Percentiles rank a stretch among this genome's conserved stretches.
Evolutionary conservation across 2,113 vertebrate species (phyloP).

Genomic region (Genyomyrus donnyi): DNA sequence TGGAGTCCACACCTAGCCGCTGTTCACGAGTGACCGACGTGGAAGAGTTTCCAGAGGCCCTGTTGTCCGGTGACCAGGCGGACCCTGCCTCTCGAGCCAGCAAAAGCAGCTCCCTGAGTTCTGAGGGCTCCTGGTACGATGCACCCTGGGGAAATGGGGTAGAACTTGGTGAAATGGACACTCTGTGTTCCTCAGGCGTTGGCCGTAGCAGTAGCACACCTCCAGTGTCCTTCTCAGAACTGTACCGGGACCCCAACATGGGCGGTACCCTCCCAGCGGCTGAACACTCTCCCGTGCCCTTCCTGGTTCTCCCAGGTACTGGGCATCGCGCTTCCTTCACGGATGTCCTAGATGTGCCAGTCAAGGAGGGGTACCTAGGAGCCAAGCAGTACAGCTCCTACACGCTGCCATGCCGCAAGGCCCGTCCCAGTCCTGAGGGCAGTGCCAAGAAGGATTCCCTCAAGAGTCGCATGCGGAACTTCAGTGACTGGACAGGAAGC

Average conservation of each 20-base stretch:
- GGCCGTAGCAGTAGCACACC: slow-evolving; percentile 64
- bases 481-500: slow-evolving; percentile 95
- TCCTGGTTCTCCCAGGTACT: slow-evolving; percentile 45
- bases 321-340: slow-evolving; percentile 74
- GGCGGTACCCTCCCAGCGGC: slow-evolving; percentile 60
- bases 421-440: slow-evolving; percentile 58
- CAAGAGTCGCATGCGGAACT: slow-evolving; percentile 78
- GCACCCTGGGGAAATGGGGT: slow-evolving; percentile 77
- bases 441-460: slow-evolving; percentile 75
- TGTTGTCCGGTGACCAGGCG: slow-evolving; percentile 37
- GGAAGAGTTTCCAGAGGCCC: slow-evolving; percentile 49
- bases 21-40: slow-evolving; percentile 34
- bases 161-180: slow-evolving; percentile 71
- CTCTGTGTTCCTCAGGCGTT: slow-evolving; percentile 43
- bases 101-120: slow-evolving; percentile 89
- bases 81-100: slow-evolving; percentile 75
- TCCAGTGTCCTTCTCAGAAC: slow-evolving; percentile 68
- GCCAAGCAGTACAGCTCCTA: slow-evolving; percentile 75
- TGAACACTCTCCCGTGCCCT: slow-evolving; percentile 60
- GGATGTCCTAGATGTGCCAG: slow-evolving; percentile 72
- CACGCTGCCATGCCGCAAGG: slow-evolving; percentile 82
- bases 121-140: slow-evolving; percentile 90
- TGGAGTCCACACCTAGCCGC: slow-evolving; percentile 55
- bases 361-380: slow-evolving; percentile 65
- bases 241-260: slow-evolving; percentile 67